Conservation (phyloP, 2,113 vertebrate species). For the Cyrtonyx montezumae region DNA sequence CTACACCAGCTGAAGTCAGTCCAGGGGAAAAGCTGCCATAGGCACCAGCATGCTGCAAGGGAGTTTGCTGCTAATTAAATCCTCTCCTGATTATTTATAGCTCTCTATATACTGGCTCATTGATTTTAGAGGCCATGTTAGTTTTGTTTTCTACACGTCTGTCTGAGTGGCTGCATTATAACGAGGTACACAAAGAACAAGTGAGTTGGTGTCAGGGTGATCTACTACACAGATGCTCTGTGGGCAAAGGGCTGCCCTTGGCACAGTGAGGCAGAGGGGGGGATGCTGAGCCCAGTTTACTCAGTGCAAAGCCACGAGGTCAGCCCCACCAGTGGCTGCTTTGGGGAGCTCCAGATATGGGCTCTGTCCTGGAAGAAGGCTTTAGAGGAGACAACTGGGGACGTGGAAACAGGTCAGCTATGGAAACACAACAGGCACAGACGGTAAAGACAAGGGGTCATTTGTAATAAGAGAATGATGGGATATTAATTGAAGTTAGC, state of each 20-base stretch:
- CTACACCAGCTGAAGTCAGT: background rate
- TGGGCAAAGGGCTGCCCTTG: background rate
- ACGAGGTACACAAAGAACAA: background rate
- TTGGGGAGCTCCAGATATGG: background rate
- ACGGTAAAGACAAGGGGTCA: background rate
- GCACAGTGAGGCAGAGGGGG: background rate
- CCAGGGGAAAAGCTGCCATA: background rate
- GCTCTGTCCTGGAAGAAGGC: background rate
- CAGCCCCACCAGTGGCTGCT: background rate
- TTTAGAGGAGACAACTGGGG: background rate
- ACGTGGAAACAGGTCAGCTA: background rate
- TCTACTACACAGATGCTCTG: background rate
- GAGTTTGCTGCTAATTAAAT: constrained; percentile 51
- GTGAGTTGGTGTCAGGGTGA: background rate
- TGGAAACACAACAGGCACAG: background rate
- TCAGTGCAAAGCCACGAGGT: background rate
- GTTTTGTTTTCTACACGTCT: constrained; percentile 34
- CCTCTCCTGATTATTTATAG: constrained; percentile 52
- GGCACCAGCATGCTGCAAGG: background rate
- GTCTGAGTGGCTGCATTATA: constrained; percentile 6
- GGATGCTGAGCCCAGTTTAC: background rate
- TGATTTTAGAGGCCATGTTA: constrained; percentile 61
- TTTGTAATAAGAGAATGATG: background rate
- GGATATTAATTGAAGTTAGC: background rate
- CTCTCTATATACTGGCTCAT: constrained; percentile 62